Base-by-base conservation (phyloP, 1,140 invertebrate species). In the Aphelenchoides avenae region DNA sequence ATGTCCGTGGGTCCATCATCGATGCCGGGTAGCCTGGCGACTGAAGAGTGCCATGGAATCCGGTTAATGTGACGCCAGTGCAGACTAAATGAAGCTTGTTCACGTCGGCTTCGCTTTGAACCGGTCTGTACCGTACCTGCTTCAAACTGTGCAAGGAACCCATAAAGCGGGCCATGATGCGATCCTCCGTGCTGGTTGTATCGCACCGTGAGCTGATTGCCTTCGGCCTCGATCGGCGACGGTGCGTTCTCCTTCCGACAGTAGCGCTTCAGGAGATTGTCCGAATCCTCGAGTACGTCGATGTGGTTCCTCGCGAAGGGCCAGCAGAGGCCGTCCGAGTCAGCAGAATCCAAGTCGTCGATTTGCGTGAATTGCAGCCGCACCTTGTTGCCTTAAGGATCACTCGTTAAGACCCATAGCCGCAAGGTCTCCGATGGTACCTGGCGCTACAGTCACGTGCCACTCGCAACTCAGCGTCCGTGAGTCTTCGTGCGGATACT, bases 401-500 rank as follows among this genome's bases (percentile, higher is more conserved):
- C n/a, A n/a, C n/a, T n/a, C n/a, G n/a, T n/a, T n/a, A n/a, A 2
- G 40, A 57, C 1, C 27, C 39, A 13, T 66, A 27, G 29, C 7
- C 18, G 9, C 34, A 15, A 57, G 9, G 22, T 48, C 11, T 22
- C 4, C 27, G n/a, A 26, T 30, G 33, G 9, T 24, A 67, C 60
- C 57, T 7, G 11, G 18, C 5, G 75, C 55, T 22, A 75, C 71
- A 15, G 62, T 58, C 13, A 75, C 50, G 29, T 49, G 49, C 72
- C 72, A 75, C 22, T 75, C 57, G 49, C 72, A 75, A 33, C 64
- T 59, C 27, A 71, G 22, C 1, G 52, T 41, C 11, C 60, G 54
- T 7, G 63, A 72, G 42, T 77, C 72, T 36, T 61, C 55, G n/a
- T 69, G 50, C 6, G 72, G 72, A 43, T 71, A 75, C 39, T 75